Percentiles rank a stretch among this genome's conserved stretches.
phyloP scores from a whole-genome alignment of 2,888 invertebrate genomes.

The Tortricodes alternella region DNA sequence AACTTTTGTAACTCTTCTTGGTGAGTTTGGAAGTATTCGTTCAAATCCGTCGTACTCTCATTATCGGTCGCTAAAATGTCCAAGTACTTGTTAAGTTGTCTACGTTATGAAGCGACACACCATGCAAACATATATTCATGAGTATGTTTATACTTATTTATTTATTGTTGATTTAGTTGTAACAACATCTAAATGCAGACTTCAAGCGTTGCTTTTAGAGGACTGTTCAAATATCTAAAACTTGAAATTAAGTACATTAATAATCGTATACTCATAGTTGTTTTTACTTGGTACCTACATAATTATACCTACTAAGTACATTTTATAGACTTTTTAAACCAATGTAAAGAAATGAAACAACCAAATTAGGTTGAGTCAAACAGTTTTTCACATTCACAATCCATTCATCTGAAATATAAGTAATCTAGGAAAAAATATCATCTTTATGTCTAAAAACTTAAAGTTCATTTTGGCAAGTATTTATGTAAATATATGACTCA shows the following conservation, averaged over 20 bases:
- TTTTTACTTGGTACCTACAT: no score
- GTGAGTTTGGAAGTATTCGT: conserved; percentile 67
- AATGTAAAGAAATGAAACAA: no score
- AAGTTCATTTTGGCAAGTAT: not conserved
- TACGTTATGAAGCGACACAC: conserved; percentile 65
- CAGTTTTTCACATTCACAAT: no score
- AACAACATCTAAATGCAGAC: conserved; percentile 32
- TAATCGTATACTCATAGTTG: no score
- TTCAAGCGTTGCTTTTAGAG: conserved; percentile 33
- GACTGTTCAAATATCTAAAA: not conserved
- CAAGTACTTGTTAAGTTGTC: conserved; percentile 83
- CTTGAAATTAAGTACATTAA: no score
- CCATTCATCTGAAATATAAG: no score
- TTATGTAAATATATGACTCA: conserved; percentile 51
- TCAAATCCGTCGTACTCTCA: conserved; percentile 66
- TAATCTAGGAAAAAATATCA: no score
- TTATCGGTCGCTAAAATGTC: conserved; percentile 83
- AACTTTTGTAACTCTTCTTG: conserved; percentile 70
- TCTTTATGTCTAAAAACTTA: not conserved
- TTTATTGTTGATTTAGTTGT: conserved; percentile 31
- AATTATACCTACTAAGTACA: no score
- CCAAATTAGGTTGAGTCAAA: no score
- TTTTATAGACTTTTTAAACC: no score
- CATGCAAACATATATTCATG: conserved; percentile 74
- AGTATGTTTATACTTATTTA: conserved; percentile 51